phyloP scores from a whole-genome alignment of 2,113 vertebrate species.

The Dipodomys stephensi region DNA sequence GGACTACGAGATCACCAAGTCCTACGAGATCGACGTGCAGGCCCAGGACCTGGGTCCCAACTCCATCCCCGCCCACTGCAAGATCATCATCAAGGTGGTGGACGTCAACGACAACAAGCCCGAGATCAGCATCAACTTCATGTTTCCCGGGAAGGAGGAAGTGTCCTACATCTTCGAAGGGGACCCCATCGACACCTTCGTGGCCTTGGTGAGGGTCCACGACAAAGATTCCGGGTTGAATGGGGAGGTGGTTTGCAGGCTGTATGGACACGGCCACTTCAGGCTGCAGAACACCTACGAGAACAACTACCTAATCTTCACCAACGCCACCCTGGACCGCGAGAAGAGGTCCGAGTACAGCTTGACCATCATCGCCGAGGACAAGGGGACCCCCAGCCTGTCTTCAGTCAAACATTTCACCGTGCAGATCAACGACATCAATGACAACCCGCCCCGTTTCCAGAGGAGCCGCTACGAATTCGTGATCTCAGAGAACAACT shows the following conservation, averaged over 20 bases:
- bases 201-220: slow-evolving; percentile 95
- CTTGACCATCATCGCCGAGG: slow-evolving; percentile 96
- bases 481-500: slow-evolving; percentile 97
- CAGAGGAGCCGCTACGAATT: slow-evolving; percentile 96
- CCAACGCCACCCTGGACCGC: slow-evolving; percentile 95
- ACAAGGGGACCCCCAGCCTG: slow-evolving; percentile 94
- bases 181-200: slow-evolving; percentile 94
- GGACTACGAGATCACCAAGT: slow-evolving; percentile 93
- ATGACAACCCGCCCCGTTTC: slow-evolving; percentile 97
- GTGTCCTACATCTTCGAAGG: slow-evolving; percentile 95
- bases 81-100: slow-evolving; percentile 96
- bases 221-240: slow-evolving; percentile 96
- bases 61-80: slow-evolving; percentile 97
- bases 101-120: slow-evolving; percentile 99
- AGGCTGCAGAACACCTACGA: slow-evolving; percentile 97
- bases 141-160: slow-evolving; percentile 96
- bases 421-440: slow-evolving; percentile 96
- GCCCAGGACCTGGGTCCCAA: slow-evolving; percentile 98
- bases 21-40: slow-evolving; percentile 97
- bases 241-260: slow-evolving; percentile 93
- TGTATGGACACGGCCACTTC: slow-evolving; percentile 97
- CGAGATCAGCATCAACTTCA: slow-evolving; percentile 96
- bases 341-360: slow-evolving; percentile 98
- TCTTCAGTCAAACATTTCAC: slow-evolving; percentile 97
- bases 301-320: slow-evolving; percentile 98